Evolutionary conservation across 1,140 invertebrate species (phyloP), one percentile per base, ranked within the genome.

Genomic region (Drosophila navojoa): DNA sequence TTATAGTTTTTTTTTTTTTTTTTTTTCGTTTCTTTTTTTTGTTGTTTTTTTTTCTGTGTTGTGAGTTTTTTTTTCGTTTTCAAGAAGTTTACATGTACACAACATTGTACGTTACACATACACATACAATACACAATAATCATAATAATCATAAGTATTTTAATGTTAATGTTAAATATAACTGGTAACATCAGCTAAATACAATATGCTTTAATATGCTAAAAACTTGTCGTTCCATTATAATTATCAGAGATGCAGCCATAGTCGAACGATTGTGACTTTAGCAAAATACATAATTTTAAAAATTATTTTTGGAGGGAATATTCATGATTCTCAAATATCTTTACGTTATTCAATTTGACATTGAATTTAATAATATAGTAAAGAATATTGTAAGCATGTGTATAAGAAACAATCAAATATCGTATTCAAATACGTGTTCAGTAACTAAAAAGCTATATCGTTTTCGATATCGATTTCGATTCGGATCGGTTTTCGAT

Each of bases 251-350:
- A 87, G 82, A 86, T 66, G 67, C 45, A 71, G 72, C 60, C 76
- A 71, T 66, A 64, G 71, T 53, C 67, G 64, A 71, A 77, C 67
- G 25, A 53, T 44, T 80, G 35, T 82, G 76, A 76, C 61, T 79
- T 71, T 76, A 77, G 76, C 84, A 74, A 38, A 38, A 84, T 87
- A 79, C 72, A 79, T 89, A 89, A 89, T 90, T 87, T 90, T 81
- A 75, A 85, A 89, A 91, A 89, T 91, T 90, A 90, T 90, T 7
- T 38, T 89, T 90, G 89, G 89, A 90, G 89, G 89, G 89, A 90
- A 90, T 90, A 90, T 90, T 90, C 84, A 90, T 90, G 89, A 90
- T 90, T 90, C 61, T 75, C 59, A 81, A 86, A 84, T 80, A 89
- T 84, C 68, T 68, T 84, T 75, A 71, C 74, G 45, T 78, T 75